Base-by-base conservation (phyloP, 2,797 vertebrate species). In the Scyliorhinus canicula region DNA sequence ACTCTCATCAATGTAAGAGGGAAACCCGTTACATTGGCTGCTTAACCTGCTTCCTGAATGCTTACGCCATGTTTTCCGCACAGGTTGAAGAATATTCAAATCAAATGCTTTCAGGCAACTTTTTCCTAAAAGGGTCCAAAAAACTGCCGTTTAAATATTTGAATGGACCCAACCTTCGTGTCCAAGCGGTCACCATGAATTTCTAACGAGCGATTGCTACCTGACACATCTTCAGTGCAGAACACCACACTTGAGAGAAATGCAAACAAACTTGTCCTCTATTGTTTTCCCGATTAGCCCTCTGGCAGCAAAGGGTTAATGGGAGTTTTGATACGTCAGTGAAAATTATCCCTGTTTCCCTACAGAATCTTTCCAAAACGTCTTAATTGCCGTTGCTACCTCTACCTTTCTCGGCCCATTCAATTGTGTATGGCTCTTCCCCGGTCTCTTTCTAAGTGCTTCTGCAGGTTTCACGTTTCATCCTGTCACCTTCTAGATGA, bases 401-500 rank as follows among this genome's bases (percentile, higher is more conserved):
- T 96, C 96, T 96, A 96, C 96, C 96, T 94, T 94, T 95, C 93
- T 96, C 96, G 96, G 97, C 96, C 96, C 96, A 95, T 96, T 96
- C 96, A 97, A 96, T 95, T 96, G 96, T 97, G 97, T 97, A 97
- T 97, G 96, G 96, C 96, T 97, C 95, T 95, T 96, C 95, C 95
- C 57, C 97, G 97, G 97, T 98, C 97, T 98, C 96, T 65, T n/a
- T n/a, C n/a, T 95, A 96, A 97, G 97, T 97, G 98, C 97, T 97
- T 97, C 97, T 96, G 96, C 96, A 96, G 96, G 95, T 96, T 97
- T 98, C 98, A 97, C 98, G 97, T 97, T 98, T 98, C 98, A 98
- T 97, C 97, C 97, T 97, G 97, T 97, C 98, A 98, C 98, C 97
- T 98, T 97, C 96, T 97, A 97, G 97, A 98, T 98, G 97, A 98